Evolutionary conservation across 2,797 vertebrate genomes (phyloP).

Genomic region (Miichthys miiuy): DNA sequence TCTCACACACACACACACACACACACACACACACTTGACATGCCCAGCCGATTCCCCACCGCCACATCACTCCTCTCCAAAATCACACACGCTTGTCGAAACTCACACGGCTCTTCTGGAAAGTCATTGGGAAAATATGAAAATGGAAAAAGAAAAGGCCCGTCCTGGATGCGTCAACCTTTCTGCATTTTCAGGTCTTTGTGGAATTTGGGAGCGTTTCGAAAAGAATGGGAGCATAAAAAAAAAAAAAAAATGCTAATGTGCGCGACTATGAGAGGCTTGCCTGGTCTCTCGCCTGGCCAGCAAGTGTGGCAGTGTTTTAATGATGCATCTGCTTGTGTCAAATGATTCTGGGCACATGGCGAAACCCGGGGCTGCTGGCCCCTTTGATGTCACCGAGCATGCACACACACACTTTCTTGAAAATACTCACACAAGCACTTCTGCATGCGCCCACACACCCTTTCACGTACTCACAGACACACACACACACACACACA

Average conservation of each 20-base stretch:
- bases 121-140: conserved; percentile 53
- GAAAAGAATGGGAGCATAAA: conserved; percentile 47
- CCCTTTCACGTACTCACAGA: conserved; percentile 40
- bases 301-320: conserved; percentile 83
- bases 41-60: conserved; percentile 48
- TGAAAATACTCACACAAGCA: conserved; percentile 64
- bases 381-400: conserved; percentile 82
- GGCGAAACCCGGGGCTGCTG: conserved; percentile 84
- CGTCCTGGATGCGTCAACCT: conserved; percentile 46
- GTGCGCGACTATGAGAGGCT: conserved; percentile 61
- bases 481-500: conserved; percentile 52
- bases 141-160: conserved; percentile 37
- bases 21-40: conserved; percentile 33
- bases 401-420: conserved; percentile 59
- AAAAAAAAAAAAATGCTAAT: conserved; percentile 68
- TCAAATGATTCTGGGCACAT: conserved; percentile 88
- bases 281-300: conserved; percentile 75
- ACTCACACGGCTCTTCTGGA: conserved; percentile 62
- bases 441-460: conserved; percentile 47
- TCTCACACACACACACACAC: conserved; percentile 1
- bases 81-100: conserved; percentile 68
- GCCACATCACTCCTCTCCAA: conserved; percentile 52
- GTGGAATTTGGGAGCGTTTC: conserved; percentile 68
- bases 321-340: conserved; percentile 89
- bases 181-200: conserved; percentile 63